phyloP scores from a whole-genome alignment of 2,888 invertebrate species.

The Scaptomyza polygonia region DNA sequence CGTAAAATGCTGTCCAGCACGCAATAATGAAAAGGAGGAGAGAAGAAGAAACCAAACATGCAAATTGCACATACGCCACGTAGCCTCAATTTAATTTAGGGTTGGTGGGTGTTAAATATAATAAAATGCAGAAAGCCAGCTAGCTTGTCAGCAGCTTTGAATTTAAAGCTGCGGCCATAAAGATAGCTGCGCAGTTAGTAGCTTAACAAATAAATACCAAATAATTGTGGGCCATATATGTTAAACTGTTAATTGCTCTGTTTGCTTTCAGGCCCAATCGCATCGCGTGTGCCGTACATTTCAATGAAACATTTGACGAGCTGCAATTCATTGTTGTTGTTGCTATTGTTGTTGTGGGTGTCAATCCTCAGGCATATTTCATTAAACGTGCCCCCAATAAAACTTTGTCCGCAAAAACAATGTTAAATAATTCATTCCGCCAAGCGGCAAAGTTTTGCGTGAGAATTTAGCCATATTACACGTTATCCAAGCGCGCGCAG shows the following conservation, averaged over 20 bases:
- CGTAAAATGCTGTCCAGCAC: conserved; percentile 42
- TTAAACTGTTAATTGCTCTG: conserved; percentile 73
- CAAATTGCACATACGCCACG: conserved; percentile 54
- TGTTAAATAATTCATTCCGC: conserved; percentile 74
- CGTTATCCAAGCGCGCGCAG: conserved; percentile 31
- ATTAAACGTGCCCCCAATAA: conserved; percentile 42
- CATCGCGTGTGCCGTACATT: conserved; percentile 22
- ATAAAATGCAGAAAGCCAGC: conserved; percentile 32
- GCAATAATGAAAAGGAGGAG: conserved; percentile 12
- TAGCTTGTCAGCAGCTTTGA: conserved; percentile 52
- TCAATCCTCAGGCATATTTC: conserved; percentile 62
- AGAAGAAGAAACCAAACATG: conserved; percentile 34
- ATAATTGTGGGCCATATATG: conserved; percentile 75
- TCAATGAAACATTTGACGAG: conserved; percentile 58
- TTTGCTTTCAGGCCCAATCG: conserved; percentile 38
- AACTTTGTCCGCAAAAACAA: conserved; percentile 56
- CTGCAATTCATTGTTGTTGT: conserved; percentile 28
- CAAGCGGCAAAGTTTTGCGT: conserved; percentile 70
- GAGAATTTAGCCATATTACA: conserved; percentile 75
- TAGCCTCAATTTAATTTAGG: conserved; percentile 12
- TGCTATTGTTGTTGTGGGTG: conserved; percentile 33
- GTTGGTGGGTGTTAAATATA: conserved; percentile 1
- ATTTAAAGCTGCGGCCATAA: conserved; percentile 61
- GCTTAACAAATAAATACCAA: conserved; percentile 72
- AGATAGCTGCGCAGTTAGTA: conserved; percentile 53